Evolutionary conservation across 2,797 vertebrate genomes (phyloP).

Genomic region (Ctenosaura bakeri): DNA sequence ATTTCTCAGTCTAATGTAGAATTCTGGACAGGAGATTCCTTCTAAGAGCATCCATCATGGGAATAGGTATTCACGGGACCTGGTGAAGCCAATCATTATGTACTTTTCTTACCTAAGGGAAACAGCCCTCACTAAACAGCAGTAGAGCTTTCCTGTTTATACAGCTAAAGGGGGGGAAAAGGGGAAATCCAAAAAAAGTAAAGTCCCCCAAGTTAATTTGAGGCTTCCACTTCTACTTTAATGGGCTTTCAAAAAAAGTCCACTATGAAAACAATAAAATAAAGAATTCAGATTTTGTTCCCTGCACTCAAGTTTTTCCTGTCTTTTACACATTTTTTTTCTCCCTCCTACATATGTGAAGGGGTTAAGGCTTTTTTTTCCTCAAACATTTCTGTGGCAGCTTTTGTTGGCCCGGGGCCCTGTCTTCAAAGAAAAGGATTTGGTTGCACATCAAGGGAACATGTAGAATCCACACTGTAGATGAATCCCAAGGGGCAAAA

Average conservation of each 20-base stretch:
- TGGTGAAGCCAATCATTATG: conserved; percentile 42
- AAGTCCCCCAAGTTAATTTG: neutral
- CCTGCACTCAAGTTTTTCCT: neutral
- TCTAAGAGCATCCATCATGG: conserved; percentile 13
- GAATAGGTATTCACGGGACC: neutral
- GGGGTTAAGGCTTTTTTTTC: conserved; percentile 20
- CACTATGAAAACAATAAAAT: neutral
- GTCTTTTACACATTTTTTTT: neutral
- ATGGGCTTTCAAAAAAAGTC: neutral
- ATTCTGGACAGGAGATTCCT: neutral
- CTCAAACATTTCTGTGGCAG: neutral
- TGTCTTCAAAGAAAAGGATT: neutral
- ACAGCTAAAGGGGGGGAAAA: conserved; percentile 22
- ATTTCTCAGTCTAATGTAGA: neutral
- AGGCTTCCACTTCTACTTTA: fast-evolving
- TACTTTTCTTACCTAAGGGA: conserved; percentile 39
- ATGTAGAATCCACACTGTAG: neutral
- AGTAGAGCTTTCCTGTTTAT: conserved; percentile 43
- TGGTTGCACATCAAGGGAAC: neutral
- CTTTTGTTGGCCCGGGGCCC: conserved; percentile 27
- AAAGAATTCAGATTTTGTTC: neutral
- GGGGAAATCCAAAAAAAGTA: conserved; percentile 32
- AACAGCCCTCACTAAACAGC: conserved; percentile 22
- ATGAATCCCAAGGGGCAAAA: fast-evolving
- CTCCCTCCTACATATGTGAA: neutral